Conservation (phyloP, 2,797 vertebrate species). For the Halcyon leucocephala region DNA sequence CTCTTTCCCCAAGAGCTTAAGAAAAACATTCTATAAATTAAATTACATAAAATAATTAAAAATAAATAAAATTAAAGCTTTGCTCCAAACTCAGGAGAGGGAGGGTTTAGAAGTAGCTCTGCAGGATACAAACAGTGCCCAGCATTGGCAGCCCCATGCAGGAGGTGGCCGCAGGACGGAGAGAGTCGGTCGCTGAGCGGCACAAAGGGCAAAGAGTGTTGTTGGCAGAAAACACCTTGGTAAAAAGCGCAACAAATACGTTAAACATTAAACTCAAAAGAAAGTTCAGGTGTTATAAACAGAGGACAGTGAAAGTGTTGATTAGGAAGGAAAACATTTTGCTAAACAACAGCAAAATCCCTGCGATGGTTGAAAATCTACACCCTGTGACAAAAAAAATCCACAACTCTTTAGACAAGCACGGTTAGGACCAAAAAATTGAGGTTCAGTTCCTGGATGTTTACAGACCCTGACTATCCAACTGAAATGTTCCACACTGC, state of each 20-base stretch:
- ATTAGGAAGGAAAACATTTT: neutral
- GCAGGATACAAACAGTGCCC: neutral
- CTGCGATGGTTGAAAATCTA: neutral
- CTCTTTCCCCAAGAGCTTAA: neutral
- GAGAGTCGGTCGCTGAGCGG: fast-evolving
- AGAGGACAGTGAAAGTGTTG: neutral
- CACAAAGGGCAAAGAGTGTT: neutral
- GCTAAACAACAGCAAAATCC: neutral
- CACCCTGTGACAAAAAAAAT: neutral
- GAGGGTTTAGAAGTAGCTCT: neutral
- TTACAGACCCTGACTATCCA: neutral
- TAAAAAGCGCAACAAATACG: fast-evolving
- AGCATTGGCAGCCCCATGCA: fast-evolving
- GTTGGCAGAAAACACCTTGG: neutral
- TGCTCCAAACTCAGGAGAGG: neutral
- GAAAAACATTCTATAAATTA: neutral
- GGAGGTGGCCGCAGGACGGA: neutral
- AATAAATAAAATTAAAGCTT: neutral
- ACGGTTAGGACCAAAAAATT: neutral
- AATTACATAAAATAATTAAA: too few relatives aligned
- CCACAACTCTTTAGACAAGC: neutral
- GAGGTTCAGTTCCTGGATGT: neutral
- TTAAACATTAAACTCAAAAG: neutral
- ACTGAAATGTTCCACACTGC: fast-evolving
- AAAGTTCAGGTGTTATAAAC: fast-evolving